phyloP scores from a whole-genome alignment of 2,113 vertebrate species.

The Tragelaphus strepsiceros region DNA sequence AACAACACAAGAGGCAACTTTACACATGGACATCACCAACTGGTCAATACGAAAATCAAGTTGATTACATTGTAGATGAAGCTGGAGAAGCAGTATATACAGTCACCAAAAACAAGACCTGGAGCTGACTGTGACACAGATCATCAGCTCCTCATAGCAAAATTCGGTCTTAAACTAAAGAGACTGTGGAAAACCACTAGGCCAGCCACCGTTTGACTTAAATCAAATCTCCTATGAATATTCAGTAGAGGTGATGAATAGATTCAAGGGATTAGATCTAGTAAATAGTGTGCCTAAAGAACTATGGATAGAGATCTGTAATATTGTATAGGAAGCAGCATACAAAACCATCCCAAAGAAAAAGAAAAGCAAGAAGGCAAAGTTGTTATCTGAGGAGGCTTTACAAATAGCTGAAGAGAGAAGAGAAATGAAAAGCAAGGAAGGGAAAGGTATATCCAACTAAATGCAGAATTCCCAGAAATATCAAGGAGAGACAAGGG shows the following conservation, averaged over 20 bases:
- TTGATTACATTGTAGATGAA: background rate
- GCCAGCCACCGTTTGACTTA: background rate
- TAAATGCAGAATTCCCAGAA: background rate
- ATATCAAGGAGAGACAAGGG: background rate
- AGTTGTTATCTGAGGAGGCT: background rate
- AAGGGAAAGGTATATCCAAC: background rate
- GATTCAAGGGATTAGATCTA: background rate
- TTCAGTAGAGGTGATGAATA: background rate
- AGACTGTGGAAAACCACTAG: background rate
- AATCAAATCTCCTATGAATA: background rate
- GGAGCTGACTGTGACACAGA: background rate
- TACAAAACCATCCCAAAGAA: background rate
- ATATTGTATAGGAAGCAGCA: background rate
- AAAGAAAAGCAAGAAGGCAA: background rate
- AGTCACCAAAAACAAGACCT: background rate
- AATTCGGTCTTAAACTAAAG: background rate
- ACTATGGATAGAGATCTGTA: background rate
- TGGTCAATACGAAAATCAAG: background rate
- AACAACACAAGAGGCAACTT: background rate
- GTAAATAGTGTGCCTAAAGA: background rate
- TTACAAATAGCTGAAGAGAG: background rate
- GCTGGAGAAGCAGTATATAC: background rate
- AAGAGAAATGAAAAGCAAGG: background rate
- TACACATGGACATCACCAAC: background rate
- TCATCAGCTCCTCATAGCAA: background rate